Evolutionary conservation across 2,888 invertebrate species (phyloP), one percentile per base, ranked within the genome.

Genomic region (Syritta pipiens): DNA sequence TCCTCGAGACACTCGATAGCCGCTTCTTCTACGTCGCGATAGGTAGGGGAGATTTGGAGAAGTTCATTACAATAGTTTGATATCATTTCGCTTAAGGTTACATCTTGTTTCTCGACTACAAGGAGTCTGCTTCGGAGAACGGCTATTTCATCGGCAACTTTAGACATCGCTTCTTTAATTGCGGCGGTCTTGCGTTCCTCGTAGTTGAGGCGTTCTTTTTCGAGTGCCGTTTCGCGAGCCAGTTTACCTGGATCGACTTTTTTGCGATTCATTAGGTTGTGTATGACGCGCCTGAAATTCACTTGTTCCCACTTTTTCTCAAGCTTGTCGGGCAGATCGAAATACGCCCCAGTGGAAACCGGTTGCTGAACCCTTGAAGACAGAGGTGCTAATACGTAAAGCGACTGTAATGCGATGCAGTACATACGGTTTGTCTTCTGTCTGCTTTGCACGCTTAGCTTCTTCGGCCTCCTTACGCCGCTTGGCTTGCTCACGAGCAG

Each of bases 161-260:
- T 82, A 4, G 82, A 76, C n/a, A 87, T 65, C 1, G 85, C 82
- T 19, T 83, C 81, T 1, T 75, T 65, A 1, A 86, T 81, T 0
- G 87, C 86, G 4, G 86, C 84, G 55, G 86, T 88, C 12, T 89
- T 89, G 10, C 86, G 84, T 1, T 83, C 85, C 87, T 89, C 81
- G 67, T 88, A 89, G 17, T 90, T 90, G 0, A 93, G 91, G 0
- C 92, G 92, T 32, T 93, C 92, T 81, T 92, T 91, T 83, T 94
- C 94, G 81, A 94, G 91, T 3, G 89, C 89, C 87, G 84, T 94
- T 90, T 76, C 92, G 89, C 86, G 90, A 86, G 87, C 92, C 90
- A 89, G 67, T 55, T 88, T 85, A 55, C 85, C 86, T 6, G 86
- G 86, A 68, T 89, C 87, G 51, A 89, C 87, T 37, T 84, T 85